phyloP scores from a whole-genome alignment of 1,140 invertebrate genomes.

The Trachymyrmex cornetzi region DNA sequence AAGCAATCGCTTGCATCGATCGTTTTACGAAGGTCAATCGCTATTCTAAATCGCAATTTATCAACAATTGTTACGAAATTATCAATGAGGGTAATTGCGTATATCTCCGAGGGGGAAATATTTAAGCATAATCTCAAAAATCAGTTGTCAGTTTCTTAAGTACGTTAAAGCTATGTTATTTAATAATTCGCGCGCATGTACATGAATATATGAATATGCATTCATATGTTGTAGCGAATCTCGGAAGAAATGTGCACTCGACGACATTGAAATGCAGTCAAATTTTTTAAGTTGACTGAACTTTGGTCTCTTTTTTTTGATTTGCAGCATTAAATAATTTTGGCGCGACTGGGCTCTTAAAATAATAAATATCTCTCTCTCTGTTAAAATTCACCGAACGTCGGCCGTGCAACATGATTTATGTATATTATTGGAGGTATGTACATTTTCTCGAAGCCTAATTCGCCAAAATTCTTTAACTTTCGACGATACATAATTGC shows the following conservation, averaged over 20 bases:
- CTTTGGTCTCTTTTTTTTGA: conserved; percentile 37
- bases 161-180: conserved; percentile 53
- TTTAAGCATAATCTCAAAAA: conserved; percentile 45
- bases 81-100: conserved; percentile 44
- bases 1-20: conserved; percentile 14
- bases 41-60: conserved; percentile 47
- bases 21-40: conserved; percentile 42
- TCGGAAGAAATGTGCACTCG: conserved; percentile 5
- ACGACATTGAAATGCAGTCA: conserved; percentile 32
- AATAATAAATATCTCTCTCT: conserved; percentile 22
- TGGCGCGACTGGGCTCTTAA: conserved; percentile 37
- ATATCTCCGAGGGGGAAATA: conserved; percentile 25
- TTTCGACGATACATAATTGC: conserved; percentile 18
- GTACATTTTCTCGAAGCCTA: conserved; percentile 42
- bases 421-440: conserved; percentile 36
- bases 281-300: conserved; percentile 16
- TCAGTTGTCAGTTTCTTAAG: conserved; percentile 37
- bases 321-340: conserved; percentile 50
- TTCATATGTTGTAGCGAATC: background rate
- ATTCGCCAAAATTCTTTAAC: conserved; percentile 52
- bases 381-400: conserved; percentile 22
- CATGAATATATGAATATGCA: conserved; percentile 24
- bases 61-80: conserved; percentile 51
- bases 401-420: conserved; percentile 30
- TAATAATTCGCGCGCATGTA: conserved; percentile 37